These are phyloP conservation scores for Ditylenchus dipsaci DNA, from an alignment of 1,140 invertebrate species.

Conservation along the genomic window DNA sequence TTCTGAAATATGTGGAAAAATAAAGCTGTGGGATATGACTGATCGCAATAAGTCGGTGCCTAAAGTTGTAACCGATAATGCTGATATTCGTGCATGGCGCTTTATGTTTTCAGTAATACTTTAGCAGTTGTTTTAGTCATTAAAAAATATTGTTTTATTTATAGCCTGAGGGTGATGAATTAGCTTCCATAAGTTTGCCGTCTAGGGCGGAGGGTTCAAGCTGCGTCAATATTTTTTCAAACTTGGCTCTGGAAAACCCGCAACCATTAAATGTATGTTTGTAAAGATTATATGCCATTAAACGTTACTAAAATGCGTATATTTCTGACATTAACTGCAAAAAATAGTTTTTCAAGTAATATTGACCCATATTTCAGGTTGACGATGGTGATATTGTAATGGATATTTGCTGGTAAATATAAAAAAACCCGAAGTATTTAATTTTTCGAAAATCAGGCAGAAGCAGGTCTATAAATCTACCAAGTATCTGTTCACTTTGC, in stretches of 20 bases:
- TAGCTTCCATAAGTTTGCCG: conserved; percentile 19
- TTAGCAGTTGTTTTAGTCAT: not conserved
- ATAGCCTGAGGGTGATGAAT: conserved; percentile 31
- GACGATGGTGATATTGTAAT: not conserved
- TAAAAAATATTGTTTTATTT: no score
- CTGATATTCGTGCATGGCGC: conserved; percentile 18
- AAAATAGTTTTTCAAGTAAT: no score
- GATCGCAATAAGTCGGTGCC: conserved; percentile 4
- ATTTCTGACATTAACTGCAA: no score
- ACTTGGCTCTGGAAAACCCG: not conserved
- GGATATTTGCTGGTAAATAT: conserved; percentile 13
- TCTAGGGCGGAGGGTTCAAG: not conserved
- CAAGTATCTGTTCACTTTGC: conserved; percentile 32
- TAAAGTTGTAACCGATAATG: not conserved
- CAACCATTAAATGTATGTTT: no score
- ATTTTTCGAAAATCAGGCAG: conserved; percentile 13
- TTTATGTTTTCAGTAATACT: conserved; percentile 24
- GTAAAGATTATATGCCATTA: not conserved
- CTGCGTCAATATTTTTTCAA: conserved; percentile 15
- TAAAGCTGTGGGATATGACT: conserved; percentile 20
- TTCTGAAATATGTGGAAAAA: conserved; percentile 16
- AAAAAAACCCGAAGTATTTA: conserved; percentile 4
- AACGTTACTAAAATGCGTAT: not conserved
- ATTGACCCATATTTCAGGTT: not conserved
- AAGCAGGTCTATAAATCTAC: conserved; percentile 14